Conservation (phyloP, 2,797 vertebrate species). For the Lepilemur septentrionalis region DNA sequence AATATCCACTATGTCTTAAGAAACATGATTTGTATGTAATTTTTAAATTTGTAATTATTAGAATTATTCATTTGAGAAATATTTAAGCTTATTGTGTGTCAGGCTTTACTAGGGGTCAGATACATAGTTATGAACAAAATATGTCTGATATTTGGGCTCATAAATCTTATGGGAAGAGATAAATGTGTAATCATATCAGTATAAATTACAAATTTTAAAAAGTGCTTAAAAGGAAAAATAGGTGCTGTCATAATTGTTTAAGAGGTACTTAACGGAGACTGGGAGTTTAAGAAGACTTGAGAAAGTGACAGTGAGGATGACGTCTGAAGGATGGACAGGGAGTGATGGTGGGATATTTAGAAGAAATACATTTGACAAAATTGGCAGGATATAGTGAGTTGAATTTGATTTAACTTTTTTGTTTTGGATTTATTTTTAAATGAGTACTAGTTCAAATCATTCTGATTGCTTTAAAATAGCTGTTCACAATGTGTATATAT, state of each 20-base stretch:
- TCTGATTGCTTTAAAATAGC: conserved; percentile 70
- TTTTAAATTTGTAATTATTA: conserved; percentile 1
- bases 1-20: background rate
- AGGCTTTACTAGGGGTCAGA: background rate
- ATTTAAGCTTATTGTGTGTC: background rate
- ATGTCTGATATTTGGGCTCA: background rate
- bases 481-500: conserved; percentile 17
- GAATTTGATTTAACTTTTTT: background rate
- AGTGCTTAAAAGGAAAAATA: background rate
- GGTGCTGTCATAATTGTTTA: background rate
- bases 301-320: background rate
- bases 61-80: background rate
- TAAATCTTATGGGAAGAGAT: background rate
- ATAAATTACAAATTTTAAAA: background rate
- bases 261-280: background rate
- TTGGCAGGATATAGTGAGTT: background rate
- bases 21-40: background rate
- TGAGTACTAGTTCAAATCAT: conserved; percentile 60
- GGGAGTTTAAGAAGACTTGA: background rate
- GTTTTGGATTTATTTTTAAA: conserved; percentile 53
- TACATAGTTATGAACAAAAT: background rate
- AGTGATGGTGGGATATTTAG: background rate
- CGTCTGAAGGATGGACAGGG: background rate
- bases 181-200: background rate
- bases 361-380: background rate